phyloP scores from a whole-genome alignment of 2,797 vertebrate species.

The Zalophus californianus region DNA sequence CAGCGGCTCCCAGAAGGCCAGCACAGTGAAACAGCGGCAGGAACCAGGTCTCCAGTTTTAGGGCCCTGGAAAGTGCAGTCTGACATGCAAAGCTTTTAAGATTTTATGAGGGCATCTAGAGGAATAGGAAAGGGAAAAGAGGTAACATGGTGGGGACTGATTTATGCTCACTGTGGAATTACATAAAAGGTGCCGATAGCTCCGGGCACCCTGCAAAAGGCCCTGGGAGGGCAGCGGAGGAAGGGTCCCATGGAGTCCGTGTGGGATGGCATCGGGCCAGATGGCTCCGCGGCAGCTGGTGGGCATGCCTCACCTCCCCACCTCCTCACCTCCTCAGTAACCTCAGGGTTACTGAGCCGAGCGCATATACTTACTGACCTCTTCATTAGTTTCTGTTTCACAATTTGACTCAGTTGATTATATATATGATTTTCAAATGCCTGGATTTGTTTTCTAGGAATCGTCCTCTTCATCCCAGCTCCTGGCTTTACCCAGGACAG shows the following conservation, averaged over 20 bases:
- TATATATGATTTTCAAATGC: background rate
- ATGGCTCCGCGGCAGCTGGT: background rate
- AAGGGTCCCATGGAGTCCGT: constrained; percentile 42
- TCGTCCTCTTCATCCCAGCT: background rate
- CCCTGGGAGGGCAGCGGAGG: constrained; percentile 66
- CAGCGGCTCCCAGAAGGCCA: background rate
- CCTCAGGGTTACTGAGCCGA: background rate
- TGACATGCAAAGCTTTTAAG: constrained; percentile 84
- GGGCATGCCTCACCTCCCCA: background rate
- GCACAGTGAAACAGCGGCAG: constrained; percentile 31
- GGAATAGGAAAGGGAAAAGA: background rate
- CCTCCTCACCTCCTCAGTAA: too few species aligned
- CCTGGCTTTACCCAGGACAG: background rate
- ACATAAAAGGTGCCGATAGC: constrained; percentile 49
- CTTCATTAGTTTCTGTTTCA: constrained; percentile 1
- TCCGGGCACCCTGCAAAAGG: constrained; percentile 76
- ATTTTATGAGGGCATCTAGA: constrained; percentile 85
- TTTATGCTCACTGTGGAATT: constrained; percentile 76
- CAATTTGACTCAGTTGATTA: background rate
- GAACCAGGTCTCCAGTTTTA: constrained; percentile 82
- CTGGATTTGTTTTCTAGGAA: background rate
- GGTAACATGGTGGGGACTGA: constrained; percentile 68
- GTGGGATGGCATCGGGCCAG: background rate
- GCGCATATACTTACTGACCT: background rate
- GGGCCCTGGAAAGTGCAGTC: constrained; percentile 80